These are phyloP conservation scores for Microchrysa polita DNA, from an alignment of 2,888 invertebrate species.

Conservation along the genomic window DNA sequence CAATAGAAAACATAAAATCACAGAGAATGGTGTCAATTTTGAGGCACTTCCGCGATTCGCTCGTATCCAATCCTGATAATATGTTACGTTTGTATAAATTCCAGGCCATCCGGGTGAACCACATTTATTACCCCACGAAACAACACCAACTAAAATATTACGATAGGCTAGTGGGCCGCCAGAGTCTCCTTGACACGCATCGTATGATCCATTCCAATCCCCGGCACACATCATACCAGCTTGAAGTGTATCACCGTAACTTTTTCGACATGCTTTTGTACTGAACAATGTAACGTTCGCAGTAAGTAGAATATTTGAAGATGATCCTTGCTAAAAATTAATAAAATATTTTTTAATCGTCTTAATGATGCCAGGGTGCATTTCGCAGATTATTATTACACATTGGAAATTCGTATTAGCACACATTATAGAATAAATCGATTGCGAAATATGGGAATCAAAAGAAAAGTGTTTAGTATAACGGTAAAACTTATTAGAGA, in stretches of 20 bases:
- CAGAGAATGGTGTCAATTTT: neutral
- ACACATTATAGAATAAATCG: too few species aligned
- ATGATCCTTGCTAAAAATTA: slow-evolving; percentile 64
- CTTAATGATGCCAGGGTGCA: too few species aligned
- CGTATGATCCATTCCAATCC: slow-evolving; percentile 77
- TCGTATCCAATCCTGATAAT: slow-evolving; percentile 50
- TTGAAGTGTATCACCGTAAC: slow-evolving; percentile 64
- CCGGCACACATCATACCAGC: slow-evolving; percentile 81
- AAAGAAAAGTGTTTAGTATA: too few species aligned
- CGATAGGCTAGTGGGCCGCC: slow-evolving; percentile 79
- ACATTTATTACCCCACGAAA: slow-evolving; percentile 85
- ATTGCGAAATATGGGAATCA: too few species aligned
- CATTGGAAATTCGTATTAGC: too few species aligned
- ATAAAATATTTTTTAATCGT: too few species aligned
- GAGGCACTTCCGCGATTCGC: slow-evolving; percentile 52
- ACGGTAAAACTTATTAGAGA: too few species aligned
- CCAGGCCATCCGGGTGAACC: slow-evolving; percentile 78
- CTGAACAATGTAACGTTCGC: slow-evolving; percentile 50
- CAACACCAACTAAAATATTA: slow-evolving; percentile 77
- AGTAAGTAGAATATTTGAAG: slow-evolving; percentile 61
- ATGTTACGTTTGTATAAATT: slow-evolving; percentile 75
- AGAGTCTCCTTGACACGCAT: slow-evolving; percentile 85
- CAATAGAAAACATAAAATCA: slow-evolving; percentile 7
- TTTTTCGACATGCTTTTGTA: slow-evolving; percentile 40
- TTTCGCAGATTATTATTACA: too few species aligned